Evolutionary conservation across 2,113 vertebrate genomes (phyloP).

Genomic region (Cygnus buccinator): DNA sequence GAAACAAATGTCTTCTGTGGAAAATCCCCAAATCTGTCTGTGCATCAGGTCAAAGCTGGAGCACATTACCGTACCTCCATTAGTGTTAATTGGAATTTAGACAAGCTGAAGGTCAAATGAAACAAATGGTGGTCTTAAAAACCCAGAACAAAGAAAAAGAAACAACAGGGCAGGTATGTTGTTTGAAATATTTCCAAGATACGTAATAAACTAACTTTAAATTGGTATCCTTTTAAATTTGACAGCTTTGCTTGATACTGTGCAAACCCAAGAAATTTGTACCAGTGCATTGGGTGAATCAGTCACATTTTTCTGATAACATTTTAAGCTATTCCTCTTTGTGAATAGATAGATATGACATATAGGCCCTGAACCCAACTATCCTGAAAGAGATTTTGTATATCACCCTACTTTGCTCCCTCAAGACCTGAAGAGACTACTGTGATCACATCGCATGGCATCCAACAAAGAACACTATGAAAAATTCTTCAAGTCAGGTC

Average conservation of each 20-base stretch:
- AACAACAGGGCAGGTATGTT: background rate
- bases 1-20: slow-evolving; percentile 8
- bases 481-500: background rate
- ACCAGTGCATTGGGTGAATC: background rate
- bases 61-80: background rate
- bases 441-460: background rate
- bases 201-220: background rate
- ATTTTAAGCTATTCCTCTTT: background rate
- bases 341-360: background rate
- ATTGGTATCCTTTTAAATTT: background rate
- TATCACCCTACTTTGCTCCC: background rate
- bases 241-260: background rate
- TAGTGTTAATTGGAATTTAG: background rate
- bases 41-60: background rate
- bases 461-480: background rate
- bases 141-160: background rate
- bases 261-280: background rate
- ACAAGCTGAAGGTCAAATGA: background rate
- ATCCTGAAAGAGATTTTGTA: background rate
- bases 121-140: background rate
- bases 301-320: background rate
- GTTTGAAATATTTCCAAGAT: background rate
- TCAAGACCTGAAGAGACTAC: background rate
- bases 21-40: background rate
- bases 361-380: background rate